Percentiles rank a stretch among this genome's conserved stretches.
These are phyloP conservation scores for Helostoma temminkii DNA, from an alignment of 2,797 vertebrate species.

Conservation along the genomic window DNA sequence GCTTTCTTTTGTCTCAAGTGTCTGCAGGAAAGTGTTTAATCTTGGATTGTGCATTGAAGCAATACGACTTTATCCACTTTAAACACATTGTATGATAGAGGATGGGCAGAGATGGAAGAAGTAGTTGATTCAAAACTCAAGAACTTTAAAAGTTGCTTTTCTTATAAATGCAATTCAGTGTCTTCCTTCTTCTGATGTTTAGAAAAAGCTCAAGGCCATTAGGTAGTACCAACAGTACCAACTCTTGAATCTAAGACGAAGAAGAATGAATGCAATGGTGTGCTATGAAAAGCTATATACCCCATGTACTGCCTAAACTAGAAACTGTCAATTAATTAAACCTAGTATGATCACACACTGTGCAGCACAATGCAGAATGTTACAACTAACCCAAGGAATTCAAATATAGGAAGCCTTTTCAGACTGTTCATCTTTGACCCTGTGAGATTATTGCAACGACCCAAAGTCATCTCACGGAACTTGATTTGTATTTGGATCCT, in stretches of 20 bases:
- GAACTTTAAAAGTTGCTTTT: background rate
- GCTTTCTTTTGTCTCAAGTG: background rate
- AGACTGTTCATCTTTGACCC: too few species aligned
- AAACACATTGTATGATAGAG: background rate
- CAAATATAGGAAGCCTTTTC: too few species aligned
- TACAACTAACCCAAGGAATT: too few species aligned
- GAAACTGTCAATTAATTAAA: too few species aligned
- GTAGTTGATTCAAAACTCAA: background rate
- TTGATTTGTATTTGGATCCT: background rate
- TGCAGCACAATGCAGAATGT: too few species aligned
- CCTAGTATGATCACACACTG: background rate
- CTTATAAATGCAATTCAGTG: background rate
- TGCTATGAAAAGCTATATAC: too few species aligned
- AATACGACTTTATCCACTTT: background rate
- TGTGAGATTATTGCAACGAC: background rate
- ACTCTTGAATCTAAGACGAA: too few species aligned
- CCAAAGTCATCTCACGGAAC: background rate
- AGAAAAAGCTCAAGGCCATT: too few species aligned
- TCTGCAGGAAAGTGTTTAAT: conserved; percentile 7
- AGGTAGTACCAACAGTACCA: too few species aligned
- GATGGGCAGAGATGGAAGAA: background rate
- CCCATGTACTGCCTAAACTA: too few species aligned
- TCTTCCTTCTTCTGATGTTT: too few species aligned
- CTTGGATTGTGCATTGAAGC: background rate
- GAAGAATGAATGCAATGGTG: too few species aligned